Evolutionary conservation across 1,140 invertebrate species (phyloP).

Genomic region (Aphis craccivora): DNA sequence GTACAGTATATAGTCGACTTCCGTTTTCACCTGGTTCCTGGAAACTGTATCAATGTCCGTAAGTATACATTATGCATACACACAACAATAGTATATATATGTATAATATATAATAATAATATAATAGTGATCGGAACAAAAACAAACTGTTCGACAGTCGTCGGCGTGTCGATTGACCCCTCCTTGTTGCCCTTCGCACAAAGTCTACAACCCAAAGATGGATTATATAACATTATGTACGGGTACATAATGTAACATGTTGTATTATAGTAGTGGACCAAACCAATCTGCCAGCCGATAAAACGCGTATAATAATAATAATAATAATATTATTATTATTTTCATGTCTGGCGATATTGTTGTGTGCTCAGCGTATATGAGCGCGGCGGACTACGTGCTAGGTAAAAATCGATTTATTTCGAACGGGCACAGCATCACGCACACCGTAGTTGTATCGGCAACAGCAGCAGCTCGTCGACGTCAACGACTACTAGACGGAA

Average conservation of each 20-base stretch:
- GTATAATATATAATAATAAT: no score
- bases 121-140: neutral
- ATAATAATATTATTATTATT: neutral
- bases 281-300: neutral
- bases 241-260: neutral
- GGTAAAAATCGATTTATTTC: slow-evolving; percentile 17
- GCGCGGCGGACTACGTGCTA: neutral
- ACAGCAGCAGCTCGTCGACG: no score
- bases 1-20: neutral
- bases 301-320: neutral
- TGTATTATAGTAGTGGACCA: neutral
- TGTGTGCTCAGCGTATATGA: neutral
- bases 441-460: no score
- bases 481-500: neutral
- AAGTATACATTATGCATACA: neutral
- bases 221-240: neutral
- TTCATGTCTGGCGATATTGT: neutral
- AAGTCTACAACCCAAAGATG: neutral
- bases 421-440: neutral
- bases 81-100: neutral
- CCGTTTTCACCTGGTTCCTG: neutral
- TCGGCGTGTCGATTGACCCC: neutral
- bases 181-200: no score
- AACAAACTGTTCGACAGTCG: neutral
- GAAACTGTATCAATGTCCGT: neutral